A percentile compares a stretch with the other conserved stretches of the same genome.
Conservation (phyloP, 2,888 invertebrate species). For the Choreutis nemorana region DNA sequence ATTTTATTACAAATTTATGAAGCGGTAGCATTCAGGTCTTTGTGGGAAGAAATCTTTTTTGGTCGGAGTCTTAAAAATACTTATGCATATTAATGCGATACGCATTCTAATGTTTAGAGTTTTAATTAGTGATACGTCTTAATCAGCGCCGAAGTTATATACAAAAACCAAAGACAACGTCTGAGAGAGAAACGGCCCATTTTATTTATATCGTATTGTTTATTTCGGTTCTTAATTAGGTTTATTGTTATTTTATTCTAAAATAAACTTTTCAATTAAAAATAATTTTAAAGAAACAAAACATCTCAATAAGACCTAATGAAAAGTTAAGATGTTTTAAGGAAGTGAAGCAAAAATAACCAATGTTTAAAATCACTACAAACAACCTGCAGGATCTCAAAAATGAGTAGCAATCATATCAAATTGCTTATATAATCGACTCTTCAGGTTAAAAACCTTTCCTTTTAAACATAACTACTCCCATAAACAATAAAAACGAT, state of each 20-base stretch:
- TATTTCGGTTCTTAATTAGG: slow-evolving; percentile 54
- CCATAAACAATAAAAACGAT: neutral
- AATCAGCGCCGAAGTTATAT: slow-evolving; percentile 30
- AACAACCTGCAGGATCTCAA: no score
- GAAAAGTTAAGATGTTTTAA: no score
- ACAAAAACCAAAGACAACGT: no score
- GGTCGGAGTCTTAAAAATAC: no score
- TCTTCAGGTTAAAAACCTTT: slow-evolving; percentile 5
- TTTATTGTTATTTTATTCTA: slow-evolving; percentile 44
- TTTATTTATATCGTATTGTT: slow-evolving; percentile 52
- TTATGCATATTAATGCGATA: slow-evolving; percentile 34
- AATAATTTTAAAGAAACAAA: no score
- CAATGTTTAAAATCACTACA: no score
- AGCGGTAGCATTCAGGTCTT: no score
- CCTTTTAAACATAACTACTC: slow-evolving; percentile 2
- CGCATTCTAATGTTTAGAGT: slow-evolving; percentile 26
- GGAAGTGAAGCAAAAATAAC: no score
- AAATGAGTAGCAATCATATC: slow-evolving; percentile 31
- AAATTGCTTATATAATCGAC: slow-evolving; percentile 23
- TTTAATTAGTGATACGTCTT: slow-evolving; percentile 47
- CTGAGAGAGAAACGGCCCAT: slow-evolving; percentile 43
- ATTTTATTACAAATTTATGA: no score
- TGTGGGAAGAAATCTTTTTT: no score
- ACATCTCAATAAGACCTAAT: no score
- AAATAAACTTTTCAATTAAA: no score